Percentiles rank a stretch among this genome's conserved stretches.
Conservation (phyloP, 2,888 invertebrate species). For the Trileptium ribeirensis region DNA sequence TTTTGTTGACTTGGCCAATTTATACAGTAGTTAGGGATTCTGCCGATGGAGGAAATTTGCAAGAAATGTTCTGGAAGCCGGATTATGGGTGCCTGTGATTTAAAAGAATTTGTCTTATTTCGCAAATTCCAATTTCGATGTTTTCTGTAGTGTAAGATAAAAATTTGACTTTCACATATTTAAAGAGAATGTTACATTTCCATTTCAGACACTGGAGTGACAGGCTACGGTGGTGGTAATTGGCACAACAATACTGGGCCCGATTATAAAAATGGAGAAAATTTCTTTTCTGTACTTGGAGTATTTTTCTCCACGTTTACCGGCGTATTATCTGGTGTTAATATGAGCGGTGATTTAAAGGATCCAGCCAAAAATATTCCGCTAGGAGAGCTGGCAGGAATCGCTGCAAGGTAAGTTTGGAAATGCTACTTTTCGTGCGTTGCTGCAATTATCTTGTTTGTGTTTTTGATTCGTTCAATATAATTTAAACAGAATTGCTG, state of each 20-base stretch:
- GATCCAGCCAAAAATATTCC: conserved; percentile 88
- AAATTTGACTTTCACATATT: too few species aligned
- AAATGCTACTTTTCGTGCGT: background rate
- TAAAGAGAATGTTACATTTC: background rate
- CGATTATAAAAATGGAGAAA: conserved; percentile 68
- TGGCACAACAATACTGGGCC: conserved; percentile 74
- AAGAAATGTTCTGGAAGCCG: too few species aligned
- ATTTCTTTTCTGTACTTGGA: conserved; percentile 92
- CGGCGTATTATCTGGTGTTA: conserved; percentile 90
- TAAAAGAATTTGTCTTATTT: too few species aligned
- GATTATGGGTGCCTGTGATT: too few species aligned
- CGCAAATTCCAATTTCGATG: too few species aligned
- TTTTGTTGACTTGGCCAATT: too few species aligned
- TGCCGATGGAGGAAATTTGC: too few species aligned
- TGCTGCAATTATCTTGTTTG: background rate
- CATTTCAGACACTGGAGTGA: conserved; percentile 66
- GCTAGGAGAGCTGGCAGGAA: conserved; percentile 82
- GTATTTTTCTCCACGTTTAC: conserved; percentile 96
- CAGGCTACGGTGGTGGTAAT: conserved; percentile 74
- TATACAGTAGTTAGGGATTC: too few species aligned
- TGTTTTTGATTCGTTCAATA: background rate
- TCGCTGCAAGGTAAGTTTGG: conserved; percentile 70
- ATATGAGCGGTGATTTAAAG: conserved; percentile 92
- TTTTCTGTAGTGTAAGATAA: too few species aligned
- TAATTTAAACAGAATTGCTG: background rate